Evolutionary conservation across 2,797 vertebrate species (phyloP).

Genomic region (Lemur catta): DNA sequence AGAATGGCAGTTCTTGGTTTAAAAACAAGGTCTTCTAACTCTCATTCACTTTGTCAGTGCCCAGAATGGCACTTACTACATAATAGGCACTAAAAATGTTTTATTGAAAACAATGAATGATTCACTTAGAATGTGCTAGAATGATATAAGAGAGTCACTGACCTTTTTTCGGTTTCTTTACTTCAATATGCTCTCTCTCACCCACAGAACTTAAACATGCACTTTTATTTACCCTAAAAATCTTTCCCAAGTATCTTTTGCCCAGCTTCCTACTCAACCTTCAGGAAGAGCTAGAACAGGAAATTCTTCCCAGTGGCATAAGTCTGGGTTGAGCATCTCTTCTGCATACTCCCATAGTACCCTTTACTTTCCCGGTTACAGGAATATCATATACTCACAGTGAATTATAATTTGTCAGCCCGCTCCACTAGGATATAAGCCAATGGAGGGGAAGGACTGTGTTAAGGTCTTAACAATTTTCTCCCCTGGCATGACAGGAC

Average conservation of each 20-base stretch:
- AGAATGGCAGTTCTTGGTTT: background rate
- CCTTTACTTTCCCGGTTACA: background rate
- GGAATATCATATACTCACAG: background rate
- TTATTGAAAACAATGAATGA: background rate
- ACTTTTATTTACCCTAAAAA: background rate
- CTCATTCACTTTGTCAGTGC: background rate
- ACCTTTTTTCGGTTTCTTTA: background rate
- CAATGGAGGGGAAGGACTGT: background rate
- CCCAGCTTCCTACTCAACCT: background rate
- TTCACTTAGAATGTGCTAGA: background rate
- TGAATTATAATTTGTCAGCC: background rate
- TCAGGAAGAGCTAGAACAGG: background rate
- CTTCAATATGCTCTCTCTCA: background rate
- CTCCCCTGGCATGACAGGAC: background rate
- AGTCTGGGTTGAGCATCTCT: background rate
- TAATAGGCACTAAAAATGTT: background rate
- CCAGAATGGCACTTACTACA: background rate
- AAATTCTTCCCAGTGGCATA: accelerated
- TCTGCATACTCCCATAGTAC: background rate
- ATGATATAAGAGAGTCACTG: background rate
- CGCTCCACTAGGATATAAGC: background rate
- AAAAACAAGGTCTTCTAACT: background rate
- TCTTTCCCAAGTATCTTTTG: background rate
- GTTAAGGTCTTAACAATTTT: background rate
- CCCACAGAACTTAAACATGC: background rate